Evolutionary conservation across 2,888 invertebrate species (phyloP), one percentile per base, ranked within the genome.

Genomic region (Drosophila dives): DNA sequence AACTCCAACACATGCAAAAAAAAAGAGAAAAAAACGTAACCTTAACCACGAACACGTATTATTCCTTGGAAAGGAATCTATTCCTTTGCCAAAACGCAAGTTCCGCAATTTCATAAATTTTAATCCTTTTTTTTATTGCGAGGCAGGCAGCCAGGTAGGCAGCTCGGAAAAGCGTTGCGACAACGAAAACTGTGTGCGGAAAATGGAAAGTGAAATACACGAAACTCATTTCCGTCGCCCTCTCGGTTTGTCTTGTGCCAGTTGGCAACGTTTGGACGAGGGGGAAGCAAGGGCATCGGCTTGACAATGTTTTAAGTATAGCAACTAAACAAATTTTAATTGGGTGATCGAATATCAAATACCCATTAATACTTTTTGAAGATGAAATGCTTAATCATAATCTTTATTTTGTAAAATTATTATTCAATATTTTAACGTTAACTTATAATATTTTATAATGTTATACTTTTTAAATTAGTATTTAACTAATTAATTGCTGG

Each of bases 51-150:
- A 64, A 78, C 89, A 80, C 86, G 83, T 76, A 33, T 71, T 26
- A 51, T 48, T 48, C 48, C 38, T 53, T 32, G 12, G 2, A n/a
- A 38, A 34, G 53, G 40, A 59, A 62, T 50, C 29, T 63, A 72
- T 80, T 71, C 83, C 81, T 80, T 83, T 83, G 34, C 74, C 86
- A 80, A 72, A 88, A 75, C 71, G 67, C 77, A 88, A 83, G 62
- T 71, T 67, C 64, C 66, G 89, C 84, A 84, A 81, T 85, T 89
- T 85, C 86, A 89, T 89, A 86, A 86, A 89, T 86, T 89, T 79
- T 87, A 89, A 89, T 87, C 90, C 90, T 85, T 89, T 86, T 89
- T 86, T 89, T 82, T 89, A 86, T 89, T 82, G 86, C 86, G 20
- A 26, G n/a, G 34, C 23, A 7, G 36, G n/a, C 10, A 29, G 56